Base-by-base conservation (phyloP, 2,797 vertebrate species). In the Karalla daura region DNA sequence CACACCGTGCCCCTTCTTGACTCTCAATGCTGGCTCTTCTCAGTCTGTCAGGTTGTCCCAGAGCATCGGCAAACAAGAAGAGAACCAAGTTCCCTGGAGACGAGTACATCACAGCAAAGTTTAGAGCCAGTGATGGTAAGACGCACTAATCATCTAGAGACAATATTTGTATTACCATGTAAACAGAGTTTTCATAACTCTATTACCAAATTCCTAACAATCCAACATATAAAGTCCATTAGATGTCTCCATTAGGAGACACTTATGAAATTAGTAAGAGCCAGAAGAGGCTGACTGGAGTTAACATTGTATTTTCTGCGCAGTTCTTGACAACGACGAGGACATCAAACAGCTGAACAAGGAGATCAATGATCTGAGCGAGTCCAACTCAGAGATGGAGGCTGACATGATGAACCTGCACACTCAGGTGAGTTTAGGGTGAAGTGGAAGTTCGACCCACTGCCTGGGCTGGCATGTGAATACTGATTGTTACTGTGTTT, bases 331-430 rank as follows among this genome's bases (percentile, higher is more conserved):
- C 84, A 99, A 97, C 0, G 97, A 99, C 6, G 98, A 99, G 85
- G 98, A 98, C 83, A 99, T 99, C 83, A 98, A 98, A 84, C 98
- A 99, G 88, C 94, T 99, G 76, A 98, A 99, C 91, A 96, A 96
- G 88, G 98, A 99, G 89, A 99, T 99, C 78, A 96, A 92, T 2
- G 98, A 99, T 24, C 92, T 99, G 72, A 97, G 91, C 0, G 98
- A 98, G 81, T 98, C 97, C 77, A 99, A 99, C 91, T 94, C 94
- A 0, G 97, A 99, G 91, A 98, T 99, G 95, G 98, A 99, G 88
- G 92, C 94, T 0, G 97, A 98, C 81, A 96, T 99, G 97, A 94
- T 96, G 76, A 98, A 96, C 83, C 91, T 99, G 32, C 98, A 99
- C 91, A 96, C 96, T 17, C 98, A 99, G 98, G 98, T 99, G 65